Conservation (phyloP, 1,140 invertebrate species). For the Solenopsis invicta region DNA sequence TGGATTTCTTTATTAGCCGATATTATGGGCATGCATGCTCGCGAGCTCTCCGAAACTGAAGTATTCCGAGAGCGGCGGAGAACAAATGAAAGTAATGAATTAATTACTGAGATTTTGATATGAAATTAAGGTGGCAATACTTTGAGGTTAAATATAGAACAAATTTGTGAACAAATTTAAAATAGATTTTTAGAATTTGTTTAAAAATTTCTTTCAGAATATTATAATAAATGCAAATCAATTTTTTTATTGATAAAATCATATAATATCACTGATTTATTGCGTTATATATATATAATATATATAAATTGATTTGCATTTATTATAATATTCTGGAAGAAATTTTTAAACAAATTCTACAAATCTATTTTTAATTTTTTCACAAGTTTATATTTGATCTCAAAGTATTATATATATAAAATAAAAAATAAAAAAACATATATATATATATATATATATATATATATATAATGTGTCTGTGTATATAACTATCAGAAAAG, state of each 20-base stretch:
- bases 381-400: neutral
- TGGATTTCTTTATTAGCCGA: slow-evolving; percentile 2
- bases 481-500: neutral
- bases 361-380: neutral
- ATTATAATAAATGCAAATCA: neutral
- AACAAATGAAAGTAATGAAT: neutral
- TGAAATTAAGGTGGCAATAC: neutral
- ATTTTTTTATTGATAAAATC: neutral
- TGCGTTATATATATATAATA: too few relatives aligned
- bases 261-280: neutral
- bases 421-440: too few relatives aligned
- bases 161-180: neutral
- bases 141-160: neutral
- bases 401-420: too few relatives aligned
- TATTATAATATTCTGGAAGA: neutral
- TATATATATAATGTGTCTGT: too few relatives aligned
- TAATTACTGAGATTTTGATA: neutral
- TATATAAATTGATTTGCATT: neutral
- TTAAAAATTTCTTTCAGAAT: neutral
- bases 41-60: neutral
- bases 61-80: neutral
- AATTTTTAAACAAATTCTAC: neutral
- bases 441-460: too few relatives aligned
- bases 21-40: neutral
- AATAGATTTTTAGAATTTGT: neutral